phyloP scores from a whole-genome alignment of 2,797 vertebrate genomes.

The Sebastes diaconus region DNA sequence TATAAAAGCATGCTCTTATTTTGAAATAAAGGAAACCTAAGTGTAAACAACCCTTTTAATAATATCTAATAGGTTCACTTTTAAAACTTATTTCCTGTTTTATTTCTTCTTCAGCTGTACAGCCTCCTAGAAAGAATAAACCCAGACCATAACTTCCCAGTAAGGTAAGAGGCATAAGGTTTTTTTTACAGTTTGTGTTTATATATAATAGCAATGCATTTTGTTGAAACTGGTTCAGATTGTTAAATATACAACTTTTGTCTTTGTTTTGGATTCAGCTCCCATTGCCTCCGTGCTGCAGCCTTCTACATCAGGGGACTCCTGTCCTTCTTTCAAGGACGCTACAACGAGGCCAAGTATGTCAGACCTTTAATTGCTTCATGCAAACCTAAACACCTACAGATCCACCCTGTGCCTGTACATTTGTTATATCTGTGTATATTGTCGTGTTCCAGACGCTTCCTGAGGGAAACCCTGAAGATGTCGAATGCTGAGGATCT shows the following conservation, averaged over 20 bases:
- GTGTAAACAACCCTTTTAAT: background rate
- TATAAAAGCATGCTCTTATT: background rate
- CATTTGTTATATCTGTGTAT: background rate
- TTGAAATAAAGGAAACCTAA: background rate
- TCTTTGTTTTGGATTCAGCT: constrained; percentile 73
- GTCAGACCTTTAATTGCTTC: constrained; percentile 21
- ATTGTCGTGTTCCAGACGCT: constrained; percentile 82
- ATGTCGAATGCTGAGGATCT: constrained; percentile 99
- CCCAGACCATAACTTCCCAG: constrained; percentile 97
- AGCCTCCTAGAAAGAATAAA: constrained; percentile 97
- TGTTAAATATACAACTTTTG: background rate
- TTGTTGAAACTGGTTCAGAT: background rate
- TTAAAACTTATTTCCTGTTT: background rate
- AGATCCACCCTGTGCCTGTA: background rate
- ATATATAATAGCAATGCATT: background rate
- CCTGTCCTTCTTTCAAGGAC: constrained; percentile 98
- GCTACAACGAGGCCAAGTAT: constrained; percentile 99
- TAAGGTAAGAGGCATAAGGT: constrained; percentile 84
- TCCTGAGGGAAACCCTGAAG: constrained; percentile 96
- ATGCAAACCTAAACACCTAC: background rate
- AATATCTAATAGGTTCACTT: background rate
- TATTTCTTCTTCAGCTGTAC: constrained; percentile 85
- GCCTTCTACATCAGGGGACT: constrained; percentile 98
- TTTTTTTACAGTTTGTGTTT: background rate
- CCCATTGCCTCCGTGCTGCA: constrained; percentile 95